phyloP scores from a whole-genome alignment of 2,888 invertebrate species.

The Oligia strigilis region DNA sequence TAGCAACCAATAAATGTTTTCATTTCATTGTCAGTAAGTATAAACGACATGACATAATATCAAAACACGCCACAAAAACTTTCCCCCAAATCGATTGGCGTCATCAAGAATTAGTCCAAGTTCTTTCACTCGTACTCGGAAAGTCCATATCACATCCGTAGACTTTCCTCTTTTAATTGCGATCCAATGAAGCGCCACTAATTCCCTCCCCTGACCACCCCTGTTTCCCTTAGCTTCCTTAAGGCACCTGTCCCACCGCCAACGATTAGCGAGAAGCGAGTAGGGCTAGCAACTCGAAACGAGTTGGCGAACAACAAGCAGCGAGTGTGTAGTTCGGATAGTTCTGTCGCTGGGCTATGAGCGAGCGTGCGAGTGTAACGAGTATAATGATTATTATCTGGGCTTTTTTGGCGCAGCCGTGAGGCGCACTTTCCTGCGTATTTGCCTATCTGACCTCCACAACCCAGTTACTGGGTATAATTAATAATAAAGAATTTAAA shows the following conservation, averaged over 20 bases:
- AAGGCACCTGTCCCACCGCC: background rate
- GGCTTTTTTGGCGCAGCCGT: no score
- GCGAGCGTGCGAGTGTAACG: no score
- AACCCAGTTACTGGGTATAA: no score
- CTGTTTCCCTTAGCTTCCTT: constrained; percentile 25
- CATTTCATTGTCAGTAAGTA: background rate
- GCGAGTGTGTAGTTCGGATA: background rate
- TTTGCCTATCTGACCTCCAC: no score
- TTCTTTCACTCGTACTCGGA: constrained; percentile 50
- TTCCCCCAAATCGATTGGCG: constrained; percentile 41
- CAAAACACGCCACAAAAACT: constrained; percentile 1
- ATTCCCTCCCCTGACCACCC: constrained; percentile 74
- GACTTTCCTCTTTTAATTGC: constrained; percentile 86
- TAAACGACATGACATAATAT: background rate
- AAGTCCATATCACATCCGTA: constrained; percentile 77
- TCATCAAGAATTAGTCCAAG: constrained; percentile 62
- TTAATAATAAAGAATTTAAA: no score
- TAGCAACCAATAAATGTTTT: background rate
- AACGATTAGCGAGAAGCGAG: background rate
- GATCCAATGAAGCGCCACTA: constrained; percentile 87
- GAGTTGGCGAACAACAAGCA: background rate
- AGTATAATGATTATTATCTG: background rate
- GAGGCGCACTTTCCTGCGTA: no score
- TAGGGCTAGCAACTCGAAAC: background rate
- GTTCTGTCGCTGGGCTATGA: background rate